These are phyloP conservation scores for Noctuana brunneofusca DNA, from an alignment of 2,888 invertebrate genomes.

Conservation along the genomic window DNA sequence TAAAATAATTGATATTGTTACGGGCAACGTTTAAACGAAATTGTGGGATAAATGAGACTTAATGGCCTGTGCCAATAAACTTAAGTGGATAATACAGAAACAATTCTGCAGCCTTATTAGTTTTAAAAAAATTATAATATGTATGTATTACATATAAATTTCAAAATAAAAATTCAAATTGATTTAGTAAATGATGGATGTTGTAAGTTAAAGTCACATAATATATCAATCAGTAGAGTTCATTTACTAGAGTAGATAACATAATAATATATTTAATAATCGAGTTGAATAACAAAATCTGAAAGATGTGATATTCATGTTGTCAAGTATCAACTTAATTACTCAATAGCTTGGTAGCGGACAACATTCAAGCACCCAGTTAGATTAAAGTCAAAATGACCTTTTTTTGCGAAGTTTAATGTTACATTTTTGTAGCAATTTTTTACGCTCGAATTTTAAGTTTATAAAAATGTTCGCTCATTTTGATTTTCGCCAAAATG, in stretches of 20 bases:
- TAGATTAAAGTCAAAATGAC: slow-evolving; percentile 24
- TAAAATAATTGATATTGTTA: slow-evolving; percentile 39
- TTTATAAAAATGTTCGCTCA: slow-evolving; percentile 47
- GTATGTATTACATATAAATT: no score
- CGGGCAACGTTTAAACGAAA: slow-evolving; percentile 28
- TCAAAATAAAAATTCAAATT: no score
- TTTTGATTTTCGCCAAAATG: slow-evolving; percentile 43
- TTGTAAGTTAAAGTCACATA: no score
- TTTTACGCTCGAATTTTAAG: slow-evolving; percentile 44
- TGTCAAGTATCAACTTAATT: background rate
- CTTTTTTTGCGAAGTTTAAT: slow-evolving; percentile 39
- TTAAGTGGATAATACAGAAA: slow-evolving; percentile 5
- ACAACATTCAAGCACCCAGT: background rate
- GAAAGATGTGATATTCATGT: background rate
- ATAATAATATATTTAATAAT: background rate
- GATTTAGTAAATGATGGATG: no score
- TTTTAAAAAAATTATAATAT: background rate
- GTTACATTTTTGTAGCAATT: slow-evolving; percentile 53
- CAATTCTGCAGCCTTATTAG: background rate
- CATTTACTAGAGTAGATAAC: background rate
- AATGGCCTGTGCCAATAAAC: slow-evolving; percentile 22
- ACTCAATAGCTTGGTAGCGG: background rate
- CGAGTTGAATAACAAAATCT: background rate
- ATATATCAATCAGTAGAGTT: no score
- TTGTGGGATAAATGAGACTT: slow-evolving; percentile 16